Base-by-base conservation (phyloP, 1,140 invertebrate species). In the Alviniconcha marisindica region DNA sequence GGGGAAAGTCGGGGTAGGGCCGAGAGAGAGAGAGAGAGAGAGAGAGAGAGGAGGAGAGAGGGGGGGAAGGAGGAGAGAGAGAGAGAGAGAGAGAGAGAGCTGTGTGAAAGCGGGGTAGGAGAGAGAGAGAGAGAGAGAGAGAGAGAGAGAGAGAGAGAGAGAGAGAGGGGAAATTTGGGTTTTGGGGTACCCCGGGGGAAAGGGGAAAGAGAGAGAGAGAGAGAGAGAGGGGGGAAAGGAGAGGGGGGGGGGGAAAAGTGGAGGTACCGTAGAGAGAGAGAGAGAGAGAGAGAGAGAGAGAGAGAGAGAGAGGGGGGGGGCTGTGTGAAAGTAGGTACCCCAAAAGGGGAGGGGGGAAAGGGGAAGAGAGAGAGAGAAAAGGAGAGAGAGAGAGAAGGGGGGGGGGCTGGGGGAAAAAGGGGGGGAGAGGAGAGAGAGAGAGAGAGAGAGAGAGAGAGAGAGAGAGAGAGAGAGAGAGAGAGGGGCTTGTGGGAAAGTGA, bases 231-330 rank as follows among this genome's bases (percentile, higher is more conserved):
- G 1, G 33, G 40, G 36, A 31, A 44, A 44, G 14, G 28, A 42
- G n/a, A n/a, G n/a, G n/a, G n/a, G n/a, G n/a, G n/a, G n/a, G n/a
- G n/a, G n/a, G n/a, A n/a, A n/a, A n/a, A n/a, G n/a, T n/a, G n/a
- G n/a, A n/a, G n/a, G n/a, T n/a, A n/a, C n/a, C n/a, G n/a, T n/a
- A n/a, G n/a, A 76, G 1, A 76, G 18, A 21, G 15, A 24, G 7
- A 77, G 3, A 74, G 14, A 77, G 33, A 77, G 33, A 48, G 44
- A 77, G 33, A 28, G 18, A 77, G 38, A 73, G 69, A 73, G n/a
- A 73, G 31, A 73, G 42, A 76, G 24, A 44, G 42, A 38, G n/a
- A 12, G 0, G 7, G 33, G 18, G 14, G n/a, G n/a, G n/a, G n/a
- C n/a, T n/a, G n/a, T n/a, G n/a, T n/a, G n/a, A n/a, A n/a, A n/a